Conservation (phyloP, 2,888 invertebrate genomes). For the Chalcis sispes region DNA sequence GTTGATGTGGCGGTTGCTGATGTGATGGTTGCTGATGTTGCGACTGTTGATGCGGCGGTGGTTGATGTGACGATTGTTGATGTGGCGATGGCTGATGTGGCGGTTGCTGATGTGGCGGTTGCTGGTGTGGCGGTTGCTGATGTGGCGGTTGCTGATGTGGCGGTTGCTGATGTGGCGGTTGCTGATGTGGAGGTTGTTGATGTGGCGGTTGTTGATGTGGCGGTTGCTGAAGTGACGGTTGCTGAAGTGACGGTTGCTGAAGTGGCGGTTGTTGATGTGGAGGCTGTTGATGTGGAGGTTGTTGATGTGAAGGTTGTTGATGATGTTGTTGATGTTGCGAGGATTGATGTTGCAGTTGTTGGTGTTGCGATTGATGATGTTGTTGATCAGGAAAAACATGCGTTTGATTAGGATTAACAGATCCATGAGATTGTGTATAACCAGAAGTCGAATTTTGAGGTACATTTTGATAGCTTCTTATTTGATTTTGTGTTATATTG, state of each 20-base stretch:
- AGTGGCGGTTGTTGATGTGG: slow-evolving; percentile 3
- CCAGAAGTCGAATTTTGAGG: slow-evolving; percentile 59
- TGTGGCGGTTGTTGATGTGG: slow-evolving; percentile 56
- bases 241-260: slow-evolving; percentile 1
- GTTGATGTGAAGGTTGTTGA: slow-evolving; percentile 10
- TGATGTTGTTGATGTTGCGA: slow-evolving; percentile 13
- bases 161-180: slow-evolving; percentile 20
- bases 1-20: slow-evolving; percentile 34
- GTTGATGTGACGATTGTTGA: not conserved
- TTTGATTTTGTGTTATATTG: slow-evolving; percentile 64
- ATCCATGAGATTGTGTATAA: slow-evolving; percentile 36
- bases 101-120: not conserved
- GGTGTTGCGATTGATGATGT: slow-evolving; percentile 5
- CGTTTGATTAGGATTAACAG: slow-evolving; percentile 35
- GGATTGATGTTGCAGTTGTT: slow-evolving; percentile 7
- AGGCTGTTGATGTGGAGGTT: slow-evolving; percentile 5
- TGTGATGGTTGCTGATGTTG: slow-evolving; percentile 55
- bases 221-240: slow-evolving; percentile 26
- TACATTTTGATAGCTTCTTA: slow-evolving; percentile 62
- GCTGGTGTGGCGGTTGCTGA: slow-evolving; percentile 11
- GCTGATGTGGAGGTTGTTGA: slow-evolving; percentile 30
- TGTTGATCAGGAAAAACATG: slow-evolving; percentile 48
- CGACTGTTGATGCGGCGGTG: slow-evolving; percentile 6
- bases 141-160: slow-evolving; percentile 13
- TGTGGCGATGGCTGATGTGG: slow-evolving; percentile 23